Percentiles rank a stretch among this genome's conserved stretches.
Evolutionary conservation across 2,113 vertebrate species (phyloP).

Genomic region (Puma concolor): DNA sequence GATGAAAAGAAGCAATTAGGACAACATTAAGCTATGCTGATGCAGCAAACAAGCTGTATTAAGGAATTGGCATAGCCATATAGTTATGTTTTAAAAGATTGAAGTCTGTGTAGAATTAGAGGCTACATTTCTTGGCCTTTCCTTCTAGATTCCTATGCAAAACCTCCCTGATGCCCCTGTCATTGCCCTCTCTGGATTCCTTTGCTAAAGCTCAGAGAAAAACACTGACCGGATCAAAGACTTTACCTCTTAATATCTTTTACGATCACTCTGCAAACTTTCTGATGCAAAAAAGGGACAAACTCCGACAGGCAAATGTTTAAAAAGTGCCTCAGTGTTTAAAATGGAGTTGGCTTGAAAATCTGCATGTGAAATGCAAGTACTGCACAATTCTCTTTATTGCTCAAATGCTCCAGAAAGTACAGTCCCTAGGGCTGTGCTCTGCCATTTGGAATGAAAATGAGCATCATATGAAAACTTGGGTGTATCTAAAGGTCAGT

Average conservation of each 20-base stretch:
- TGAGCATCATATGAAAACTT: constrained; percentile 58
- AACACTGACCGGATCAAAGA: not conserved
- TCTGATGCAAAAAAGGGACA: constrained; percentile 29
- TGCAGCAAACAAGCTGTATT: not conserved
- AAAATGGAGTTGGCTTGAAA: constrained; percentile 58
- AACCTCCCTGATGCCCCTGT: not conserved
- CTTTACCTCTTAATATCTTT: not conserved
- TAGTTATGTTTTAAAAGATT: not conserved
- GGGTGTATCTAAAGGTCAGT: constrained; percentile 77
- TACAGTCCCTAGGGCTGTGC: constrained; percentile 57
- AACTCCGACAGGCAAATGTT: constrained; percentile 26
- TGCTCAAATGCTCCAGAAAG: constrained; percentile 71
- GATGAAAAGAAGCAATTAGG: constrained; percentile 5
- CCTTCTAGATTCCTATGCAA: not conserved
- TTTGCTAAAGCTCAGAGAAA: not conserved
- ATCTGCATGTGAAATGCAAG: constrained; percentile 60
- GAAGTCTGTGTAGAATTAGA: not conserved
- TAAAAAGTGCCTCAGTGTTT: constrained; percentile 70
- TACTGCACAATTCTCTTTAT: constrained; percentile 75
- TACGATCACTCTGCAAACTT: not conserved
- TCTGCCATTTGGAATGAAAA: constrained; percentile 78
- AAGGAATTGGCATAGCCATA: not conserved
- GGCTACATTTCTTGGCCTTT: not conserved
- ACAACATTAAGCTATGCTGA: not conserved
- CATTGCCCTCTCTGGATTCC: not conserved